Evolutionary conservation across 2,113 vertebrate genomes (phyloP), one percentile per base, ranked within the genome.

Genomic region (Lampris incognitus): DNA sequence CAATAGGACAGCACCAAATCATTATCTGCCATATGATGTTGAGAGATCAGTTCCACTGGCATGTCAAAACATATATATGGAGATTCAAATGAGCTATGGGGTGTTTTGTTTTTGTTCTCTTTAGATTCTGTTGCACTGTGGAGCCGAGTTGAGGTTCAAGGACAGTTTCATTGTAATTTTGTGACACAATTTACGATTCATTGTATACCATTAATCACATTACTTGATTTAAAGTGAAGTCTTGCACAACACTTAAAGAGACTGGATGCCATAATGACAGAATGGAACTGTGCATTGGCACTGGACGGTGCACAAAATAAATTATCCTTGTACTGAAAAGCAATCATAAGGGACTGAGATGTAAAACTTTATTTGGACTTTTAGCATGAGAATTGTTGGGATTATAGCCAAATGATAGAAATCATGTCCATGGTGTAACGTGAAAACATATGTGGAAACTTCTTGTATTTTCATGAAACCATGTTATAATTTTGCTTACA

Each of bases 351-450:
- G 39, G 49, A 81, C 51, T 51, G 56, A 75, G 72, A 81, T 69
- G 52, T 36, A 0, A 24, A 59, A 54, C 62, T 76, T 68, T 64
- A 66, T 37, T 60, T 39, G 65, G 40, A 78, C 6, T 74, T 79
- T 76, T 61, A 57, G 55, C 46, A 66, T 64, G 61, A 62, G 66
- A 80, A 78, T 40, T 62, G 66, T 54, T 71, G 8, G 1, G 66
- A 74, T 69, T 67, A 74, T 49, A 74, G 74, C 13, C 54, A 74
- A 76, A 60, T 59, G 56, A 85, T 77, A 41, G 9, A 68, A 59
- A 69, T 69, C 50, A 82, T 80, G 50, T 60, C 55, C 55, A 50
- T 39, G 11, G 57, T 46, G 37, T 52, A 78, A 51, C 44, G 39
- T 68, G 39, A 61, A 62, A 70, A 76, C 65, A 69, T 48, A 37